These are phyloP conservation scores for Acridotheres tristis DNA, from an alignment of 2,797 vertebrate genomes.

Conservation along the genomic window DNA sequence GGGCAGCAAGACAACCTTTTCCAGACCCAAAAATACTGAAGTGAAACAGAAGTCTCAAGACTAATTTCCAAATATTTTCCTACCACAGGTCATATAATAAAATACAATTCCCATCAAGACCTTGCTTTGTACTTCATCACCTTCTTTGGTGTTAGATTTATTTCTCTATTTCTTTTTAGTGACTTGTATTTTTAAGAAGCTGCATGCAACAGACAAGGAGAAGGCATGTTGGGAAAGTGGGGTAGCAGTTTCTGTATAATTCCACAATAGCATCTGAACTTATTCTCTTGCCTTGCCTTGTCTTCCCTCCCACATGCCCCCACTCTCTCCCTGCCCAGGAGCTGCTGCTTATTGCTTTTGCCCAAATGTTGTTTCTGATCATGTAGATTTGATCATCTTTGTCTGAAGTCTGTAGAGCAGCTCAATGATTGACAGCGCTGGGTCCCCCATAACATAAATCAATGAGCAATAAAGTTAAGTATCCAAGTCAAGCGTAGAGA, in stretches of 20 bases:
- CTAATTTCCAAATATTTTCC: background rate
- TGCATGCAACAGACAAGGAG: background rate
- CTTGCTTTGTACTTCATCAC: background rate
- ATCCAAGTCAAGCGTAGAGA: background rate
- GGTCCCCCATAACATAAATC: background rate
- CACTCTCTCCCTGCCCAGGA: fast-evolving
- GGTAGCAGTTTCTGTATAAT: background rate
- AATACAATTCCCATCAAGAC: background rate
- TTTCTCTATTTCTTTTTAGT: background rate
- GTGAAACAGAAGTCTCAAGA: background rate
- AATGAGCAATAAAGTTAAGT: slow-evolving; percentile 3
- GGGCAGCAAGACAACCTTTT: background rate
- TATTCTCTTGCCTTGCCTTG: background rate
- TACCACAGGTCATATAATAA: background rate
- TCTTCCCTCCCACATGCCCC: background rate
- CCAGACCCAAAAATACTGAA: background rate
- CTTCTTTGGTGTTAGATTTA: background rate
- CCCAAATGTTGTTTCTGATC: background rate
- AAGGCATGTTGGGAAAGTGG: background rate
- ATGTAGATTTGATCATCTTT: background rate
- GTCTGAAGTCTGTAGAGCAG: background rate
- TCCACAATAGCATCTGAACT: background rate
- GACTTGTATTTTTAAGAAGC: background rate
- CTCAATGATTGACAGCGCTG: background rate
- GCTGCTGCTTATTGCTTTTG: background rate